These are phyloP conservation scores for Maniola hyperantus DNA, from an alignment of 2,888 invertebrate genomes.

Conservation along the genomic window DNA sequence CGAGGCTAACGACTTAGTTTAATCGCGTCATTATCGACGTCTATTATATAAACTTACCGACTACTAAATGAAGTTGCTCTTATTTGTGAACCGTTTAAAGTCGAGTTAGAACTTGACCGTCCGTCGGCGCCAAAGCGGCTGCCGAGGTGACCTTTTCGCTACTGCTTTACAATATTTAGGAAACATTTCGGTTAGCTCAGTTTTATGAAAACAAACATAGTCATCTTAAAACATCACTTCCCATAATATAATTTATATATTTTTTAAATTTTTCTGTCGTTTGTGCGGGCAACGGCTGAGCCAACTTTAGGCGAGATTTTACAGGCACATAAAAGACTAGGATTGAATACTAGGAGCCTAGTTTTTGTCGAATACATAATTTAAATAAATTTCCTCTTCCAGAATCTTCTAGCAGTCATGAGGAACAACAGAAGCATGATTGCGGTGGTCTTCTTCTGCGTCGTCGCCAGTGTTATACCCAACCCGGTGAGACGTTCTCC, in stretches of 20 bases:
- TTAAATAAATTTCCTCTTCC: slow-evolving; percentile 10
- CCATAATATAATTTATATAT: too few species aligned
- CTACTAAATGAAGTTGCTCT: neutral
- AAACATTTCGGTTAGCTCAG: neutral
- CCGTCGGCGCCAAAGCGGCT: slow-evolving; percentile 3
- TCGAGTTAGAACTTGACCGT: neutral
- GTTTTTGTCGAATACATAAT: neutral
- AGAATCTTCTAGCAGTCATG: slow-evolving; percentile 38
- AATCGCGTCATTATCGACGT: too few species aligned
- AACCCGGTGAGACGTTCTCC: slow-evolving; percentile 70
- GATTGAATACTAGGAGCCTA: too few species aligned
- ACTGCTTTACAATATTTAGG: neutral
- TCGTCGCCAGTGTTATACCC: slow-evolving; percentile 56
- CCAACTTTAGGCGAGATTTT: too few species aligned
- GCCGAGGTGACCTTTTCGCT: neutral
- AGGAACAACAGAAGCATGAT: slow-evolving; percentile 45
- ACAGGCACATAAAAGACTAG: too few species aligned
- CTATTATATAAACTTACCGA: too few species aligned
- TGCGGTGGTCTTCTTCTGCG: slow-evolving; percentile 54
- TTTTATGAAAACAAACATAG: neutral
- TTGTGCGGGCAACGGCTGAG: too few species aligned
- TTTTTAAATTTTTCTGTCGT: too few species aligned
- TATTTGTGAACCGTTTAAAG: neutral
- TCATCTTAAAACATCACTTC: too few species aligned
- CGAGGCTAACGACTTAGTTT: too few species aligned